A percentile compares a stretch with the other conserved stretches of the same genome.
Evolutionary conservation across 2,113 vertebrate genomes (phyloP).

Genomic region (Chinchilla lanigera): DNA sequence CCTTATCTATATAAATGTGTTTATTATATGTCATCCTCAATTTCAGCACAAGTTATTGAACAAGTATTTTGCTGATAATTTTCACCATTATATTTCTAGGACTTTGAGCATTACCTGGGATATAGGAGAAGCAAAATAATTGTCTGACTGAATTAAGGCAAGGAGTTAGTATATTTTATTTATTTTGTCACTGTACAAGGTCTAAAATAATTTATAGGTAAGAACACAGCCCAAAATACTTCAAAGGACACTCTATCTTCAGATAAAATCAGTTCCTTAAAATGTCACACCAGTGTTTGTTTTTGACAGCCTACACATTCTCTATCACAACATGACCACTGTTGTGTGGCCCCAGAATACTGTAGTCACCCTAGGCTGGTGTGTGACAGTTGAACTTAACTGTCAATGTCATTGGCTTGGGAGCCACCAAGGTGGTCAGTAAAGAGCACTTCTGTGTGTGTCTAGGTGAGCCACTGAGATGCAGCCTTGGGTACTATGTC

Average conservation of each 20-base stretch:
- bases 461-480: not conserved
- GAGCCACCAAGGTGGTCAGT: not conserved
- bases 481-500: not conserved
- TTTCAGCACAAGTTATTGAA: not conserved
- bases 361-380: not conserved
- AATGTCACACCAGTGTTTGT: not conserved
- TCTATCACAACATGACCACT: not conserved
- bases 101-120: not conserved
- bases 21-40: not conserved
- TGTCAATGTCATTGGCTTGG: not conserved
- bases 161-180: not conserved
- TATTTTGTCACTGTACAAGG: not conserved
- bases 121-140: not conserved
- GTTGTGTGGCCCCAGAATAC: not conserved
- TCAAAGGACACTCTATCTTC: not conserved
- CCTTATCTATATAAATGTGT: not conserved
- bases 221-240: not conserved
- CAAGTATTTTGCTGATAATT: not conserved
- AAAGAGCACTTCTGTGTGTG: not conserved
- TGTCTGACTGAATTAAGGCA: not conserved
- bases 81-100: not conserved
- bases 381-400: not conserved
- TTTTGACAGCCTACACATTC: not conserved
- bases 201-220: not conserved
- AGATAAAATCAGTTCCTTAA: slow-evolving; percentile 1